Base-by-base conservation (phyloP, 2,797 vertebrate species). In the Cryptoblepharus egeriae region DNA sequence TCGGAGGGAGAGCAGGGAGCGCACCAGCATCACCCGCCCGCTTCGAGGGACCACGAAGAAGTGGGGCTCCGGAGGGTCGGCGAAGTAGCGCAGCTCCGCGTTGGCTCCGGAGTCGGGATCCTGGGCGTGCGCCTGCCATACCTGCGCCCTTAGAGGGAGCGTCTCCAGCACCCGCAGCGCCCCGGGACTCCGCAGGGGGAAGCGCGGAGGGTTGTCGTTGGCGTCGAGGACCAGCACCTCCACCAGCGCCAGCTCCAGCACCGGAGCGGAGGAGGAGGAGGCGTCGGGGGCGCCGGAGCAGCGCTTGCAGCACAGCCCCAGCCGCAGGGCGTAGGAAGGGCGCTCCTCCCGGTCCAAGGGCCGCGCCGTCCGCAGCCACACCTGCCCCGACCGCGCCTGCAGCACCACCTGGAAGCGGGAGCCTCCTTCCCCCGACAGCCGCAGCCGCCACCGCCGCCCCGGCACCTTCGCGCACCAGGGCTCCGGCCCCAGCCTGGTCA, bases 31-130 rank as follows among this genome's bases (percentile, higher is more conserved):
- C 20, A 97, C 95, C 82, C 97, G 96, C 13, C 97, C 97, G 5
- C 96, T 97, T 95, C 97, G 97, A 77, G 97, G 97, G 78, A 97
- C 97, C 64, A 96, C 97, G 91, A 97, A 98, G 88, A 97, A 97
- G 92, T 96, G 96, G 39, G 95, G 94, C 91, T 97, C 97, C 89
- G 73, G 94, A 70, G 97, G 97, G 35, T 94, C 85, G 4, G 94
- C 94, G 87, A 97, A 97, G 93, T 97, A 97, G 77, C 97, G 95
- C 81, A 97, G 90, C 90, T 97, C 97, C 4, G 96, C 96, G 93
- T 98, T 98, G 86, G 96, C 96, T 28, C 97, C 97, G 79, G 95
- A 95, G 94, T 98, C 97, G 1, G 89, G 89, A 89, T 98, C 97
- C 87, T 91, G 91, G 35, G 97, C 97, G 1, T 88, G 94, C 32